phyloP scores from a whole-genome alignment of 1,140 invertebrate genomes.

The Penaeus japonicus region DNA sequence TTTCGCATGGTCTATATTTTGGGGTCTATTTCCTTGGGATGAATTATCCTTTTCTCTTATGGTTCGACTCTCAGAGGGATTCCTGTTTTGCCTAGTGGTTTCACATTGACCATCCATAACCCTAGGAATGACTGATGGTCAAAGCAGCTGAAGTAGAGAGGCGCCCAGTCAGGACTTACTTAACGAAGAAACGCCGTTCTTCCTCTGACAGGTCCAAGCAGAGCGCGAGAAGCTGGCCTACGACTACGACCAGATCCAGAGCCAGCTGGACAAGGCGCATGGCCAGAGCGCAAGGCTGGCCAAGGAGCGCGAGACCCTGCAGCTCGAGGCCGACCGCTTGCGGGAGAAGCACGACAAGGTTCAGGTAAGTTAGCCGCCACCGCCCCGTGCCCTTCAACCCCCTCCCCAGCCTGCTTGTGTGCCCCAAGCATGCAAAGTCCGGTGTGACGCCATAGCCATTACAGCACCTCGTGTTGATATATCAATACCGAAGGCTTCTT shows the following conservation, averaged over 20 bases:
- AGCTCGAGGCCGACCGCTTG: slow-evolving; percentile 83
- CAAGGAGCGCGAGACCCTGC: slow-evolving; percentile 86
- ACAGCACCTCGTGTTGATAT: slow-evolving; percentile 16
- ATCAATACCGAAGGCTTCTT: slow-evolving; percentile 1
- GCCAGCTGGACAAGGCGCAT: slow-evolving; percentile 87
- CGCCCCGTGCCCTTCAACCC: background rate
- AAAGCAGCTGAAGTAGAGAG: background rate
- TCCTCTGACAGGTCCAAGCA: slow-evolving; percentile 76
- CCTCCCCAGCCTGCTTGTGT: slow-evolving; percentile 16
- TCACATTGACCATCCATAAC: no score
- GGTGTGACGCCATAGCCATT: slow-evolving; percentile 33
- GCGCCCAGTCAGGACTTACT: background rate
- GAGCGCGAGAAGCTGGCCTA: slow-evolving; percentile 89
- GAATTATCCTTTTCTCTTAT: no score
- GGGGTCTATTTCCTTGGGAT: no score
- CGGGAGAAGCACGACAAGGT: slow-evolving; percentile 89
- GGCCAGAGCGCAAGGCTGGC: slow-evolving; percentile 85
- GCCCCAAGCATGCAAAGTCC: background rate
- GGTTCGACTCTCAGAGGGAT: no score
- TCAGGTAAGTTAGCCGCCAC: slow-evolving; percentile 71
- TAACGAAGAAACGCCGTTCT: background rate
- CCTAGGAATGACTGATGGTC: background rate
- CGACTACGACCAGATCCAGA: slow-evolving; percentile 87
- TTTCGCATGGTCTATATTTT: no score
- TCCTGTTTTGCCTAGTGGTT: no score